Evolutionary conservation across 2,797 vertebrate species (phyloP), one percentile per base, ranked within the genome.

Genomic region (Enteromius afrohamiltoni): DNA sequence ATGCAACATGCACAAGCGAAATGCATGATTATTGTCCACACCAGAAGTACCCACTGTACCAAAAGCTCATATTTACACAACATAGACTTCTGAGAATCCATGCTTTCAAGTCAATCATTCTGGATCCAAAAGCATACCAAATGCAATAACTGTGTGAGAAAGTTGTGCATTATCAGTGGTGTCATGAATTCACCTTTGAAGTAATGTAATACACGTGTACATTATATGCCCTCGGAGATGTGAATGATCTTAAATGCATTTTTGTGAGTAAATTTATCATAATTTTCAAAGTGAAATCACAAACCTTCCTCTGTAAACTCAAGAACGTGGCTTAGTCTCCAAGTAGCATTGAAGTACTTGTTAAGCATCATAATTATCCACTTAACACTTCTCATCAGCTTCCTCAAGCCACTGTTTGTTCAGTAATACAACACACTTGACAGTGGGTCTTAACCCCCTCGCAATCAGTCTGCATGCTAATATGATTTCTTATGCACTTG

Each of bases 311-410:
- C 7, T 11, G 31, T 21, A 80, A 67, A 73, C 64, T 83, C 47
- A 77, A 80, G 67, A 85, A 83, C 13, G 23, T 70, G 79, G 34
- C 6, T 45, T 68, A 40, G 67, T 53, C 47, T 82, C 10, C 62
- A 85, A 83, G 81, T 80, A 69, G 73, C 49, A 42, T 69, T 85
- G 75, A 84, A 88, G 81, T 75, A 71, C 21, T 62, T 71, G 31
- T 68, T 83, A 70, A 86, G 81, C 9, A 31, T 70, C 37, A 47
- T 76, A 76, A 82, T 87, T 49, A 87, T 83, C 70, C 58, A 60
- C 84, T 80, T 85, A 58, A 83, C 13, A 3, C 37, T 77, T 45
- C 80, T 86, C 77, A 17, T 85, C 79, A 75, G 60, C 75, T 65
- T 82, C 65, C 75, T 71, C 53, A 68, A 71, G 69, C 60, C 23